Evolutionary conservation across 2,888 invertebrate species (phyloP), one percentile per base, ranked within the genome.

Genomic region (Polydrusus pterygomalis): DNA sequence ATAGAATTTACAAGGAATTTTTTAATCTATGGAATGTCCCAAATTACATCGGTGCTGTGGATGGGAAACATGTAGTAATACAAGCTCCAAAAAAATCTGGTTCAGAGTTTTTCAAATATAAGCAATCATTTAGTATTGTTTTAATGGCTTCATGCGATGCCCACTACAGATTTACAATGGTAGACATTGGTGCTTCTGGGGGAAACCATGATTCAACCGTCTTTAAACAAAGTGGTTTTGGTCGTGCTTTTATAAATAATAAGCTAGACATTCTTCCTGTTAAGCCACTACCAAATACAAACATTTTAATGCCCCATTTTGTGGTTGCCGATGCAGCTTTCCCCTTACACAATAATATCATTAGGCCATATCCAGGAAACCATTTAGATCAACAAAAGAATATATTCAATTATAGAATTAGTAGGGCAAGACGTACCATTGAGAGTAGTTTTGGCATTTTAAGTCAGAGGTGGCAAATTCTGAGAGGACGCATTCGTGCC

Each of bases 171-270:
- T 86, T 86, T 81, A 75, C 80, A 30, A 77, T 79, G 56, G 80
- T 82, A 17, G 83, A 84, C 77, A 81, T 84, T 67, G 85, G 86
- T 30, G 79, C 78, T 58, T 81, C 80, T 77, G 84, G 84, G 8
- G 80, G 80, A 64, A 79, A 81, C 77, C 82, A 82, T 78, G 84
- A 85, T 77, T 81, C 82, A 18, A 80, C 80, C n/a, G 72, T 83
- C 20, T 81, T 83, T 64, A 60, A 54, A 60, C 13, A 47, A 9
- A 64, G 65, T 62, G 49, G 67, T 30, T 70, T 77, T 60, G 77
- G 70, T n/a, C 17, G 17, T 15, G 64, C 65, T 38, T 45, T 79
- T n/a, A 34, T 77, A 17, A 30, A 63, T 34, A 56, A 56, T 9
- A 13, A 64, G n/a, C 38, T 78, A 20, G 45, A 65, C 10, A 62